A percentile compares a stretch with the other conserved stretches of the same genome.
Conservation (phyloP, 2,797 vertebrate genomes). For the Myotis planiceps region DNA sequence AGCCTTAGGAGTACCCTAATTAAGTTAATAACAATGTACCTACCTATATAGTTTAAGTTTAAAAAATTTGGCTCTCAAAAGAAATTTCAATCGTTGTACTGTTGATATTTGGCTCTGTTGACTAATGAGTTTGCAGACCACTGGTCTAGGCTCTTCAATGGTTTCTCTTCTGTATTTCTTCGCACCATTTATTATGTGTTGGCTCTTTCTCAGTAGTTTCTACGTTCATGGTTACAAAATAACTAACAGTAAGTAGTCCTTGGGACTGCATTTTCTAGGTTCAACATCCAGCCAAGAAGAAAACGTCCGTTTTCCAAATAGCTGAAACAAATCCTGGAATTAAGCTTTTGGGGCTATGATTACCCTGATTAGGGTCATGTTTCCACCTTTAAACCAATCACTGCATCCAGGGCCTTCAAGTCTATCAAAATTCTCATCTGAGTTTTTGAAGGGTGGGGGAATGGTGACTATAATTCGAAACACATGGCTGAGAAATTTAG, state of each 20-base stretch:
- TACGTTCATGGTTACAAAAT: not conserved
- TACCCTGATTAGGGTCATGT: not conserved
- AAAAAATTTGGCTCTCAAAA: too few species aligned
- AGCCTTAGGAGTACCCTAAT: too few species aligned
- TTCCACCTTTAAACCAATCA: not conserved
- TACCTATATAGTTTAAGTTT: too few species aligned
- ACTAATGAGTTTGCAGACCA: too few species aligned
- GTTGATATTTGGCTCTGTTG: too few species aligned
- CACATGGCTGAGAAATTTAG: not conserved
- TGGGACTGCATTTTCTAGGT: not conserved
- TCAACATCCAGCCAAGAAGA: not conserved
- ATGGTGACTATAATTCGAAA: not conserved
- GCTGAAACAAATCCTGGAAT: conserved; percentile 1
- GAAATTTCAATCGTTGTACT: too few species aligned
- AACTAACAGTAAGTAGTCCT: not conserved
- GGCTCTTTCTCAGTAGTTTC: not conserved
- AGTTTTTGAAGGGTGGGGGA: not conserved
- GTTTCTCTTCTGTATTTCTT: not conserved
- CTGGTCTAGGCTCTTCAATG: not conserved
- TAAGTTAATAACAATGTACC: too few species aligned
- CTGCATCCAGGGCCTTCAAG: not conserved
- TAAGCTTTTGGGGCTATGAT: not conserved
- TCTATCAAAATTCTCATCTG: not conserved
- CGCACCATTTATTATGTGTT: not conserved
- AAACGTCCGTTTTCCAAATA: conserved; percentile 29